Conservation (phyloP, 2,797 vertebrate genomes). For the Lycodopsis pacificus region DNA sequence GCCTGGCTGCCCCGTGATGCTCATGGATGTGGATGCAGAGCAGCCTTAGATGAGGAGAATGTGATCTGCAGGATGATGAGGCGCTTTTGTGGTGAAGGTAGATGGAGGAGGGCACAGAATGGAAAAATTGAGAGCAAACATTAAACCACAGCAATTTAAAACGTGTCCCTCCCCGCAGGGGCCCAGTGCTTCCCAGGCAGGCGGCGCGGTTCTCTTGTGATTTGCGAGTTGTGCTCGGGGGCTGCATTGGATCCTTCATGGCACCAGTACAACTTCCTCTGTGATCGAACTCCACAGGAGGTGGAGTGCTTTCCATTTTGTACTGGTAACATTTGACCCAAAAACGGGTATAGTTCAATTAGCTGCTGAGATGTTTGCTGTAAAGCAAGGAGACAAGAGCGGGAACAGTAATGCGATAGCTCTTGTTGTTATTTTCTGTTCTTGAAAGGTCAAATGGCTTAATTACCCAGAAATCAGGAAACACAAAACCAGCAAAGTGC, state of each 20-base stretch:
- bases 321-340: background rate
- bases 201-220: background rate
- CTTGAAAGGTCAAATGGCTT: conserved; percentile 13
- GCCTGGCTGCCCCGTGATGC: background rate
- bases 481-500: background rate
- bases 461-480: conserved; percentile 8
- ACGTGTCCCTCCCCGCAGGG: background rate
- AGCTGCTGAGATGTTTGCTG: background rate
- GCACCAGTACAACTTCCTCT: background rate
- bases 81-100: conserved; percentile 4
- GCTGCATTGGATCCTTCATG: background rate
- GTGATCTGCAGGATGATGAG: background rate
- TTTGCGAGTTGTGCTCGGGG: background rate
- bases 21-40: background rate
- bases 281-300: background rate
- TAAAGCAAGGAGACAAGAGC: background rate
- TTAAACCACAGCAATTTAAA: conserved; percentile 4
- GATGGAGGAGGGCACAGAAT: conserved; percentile 17
- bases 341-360: background rate
- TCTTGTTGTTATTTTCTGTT: background rate
- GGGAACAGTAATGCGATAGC: background rate
- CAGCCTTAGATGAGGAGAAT: background rate
- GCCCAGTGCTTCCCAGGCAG: background rate
- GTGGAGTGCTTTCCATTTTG: background rate
- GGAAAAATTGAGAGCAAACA: background rate